A percentile compares a stretch with the other conserved stretches of the same genome.
Conservation (phyloP, 2,888 invertebrate species). For the Apomyelois bistriatella region DNA sequence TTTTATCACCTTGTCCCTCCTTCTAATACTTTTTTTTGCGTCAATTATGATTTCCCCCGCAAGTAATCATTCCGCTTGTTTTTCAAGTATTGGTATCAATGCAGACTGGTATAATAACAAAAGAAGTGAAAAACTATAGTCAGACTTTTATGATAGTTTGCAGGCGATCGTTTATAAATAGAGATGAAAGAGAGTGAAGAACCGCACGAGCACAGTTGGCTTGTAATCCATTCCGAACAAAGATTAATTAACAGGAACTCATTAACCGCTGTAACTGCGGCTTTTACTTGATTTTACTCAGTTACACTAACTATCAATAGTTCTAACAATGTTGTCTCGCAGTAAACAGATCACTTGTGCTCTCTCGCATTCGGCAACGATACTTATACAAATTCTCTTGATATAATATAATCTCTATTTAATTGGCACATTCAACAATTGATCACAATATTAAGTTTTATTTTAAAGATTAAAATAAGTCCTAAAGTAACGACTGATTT, state of each 20-base stretch:
- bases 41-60: slow-evolving; percentile 62
- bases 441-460: neutral
- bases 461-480: slow-evolving; percentile 39
- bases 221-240: neutral
- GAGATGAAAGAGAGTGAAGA: too few relatives aligned
- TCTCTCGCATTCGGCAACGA: neutral
- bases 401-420: neutral
- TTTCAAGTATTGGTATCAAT: slow-evolving; percentile 55
- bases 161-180: too few relatives aligned
- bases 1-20: slow-evolving; percentile 71
- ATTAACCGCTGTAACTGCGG: slow-evolving; percentile 6
- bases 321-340: slow-evolving; percentile 6
- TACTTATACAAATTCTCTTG: neutral
- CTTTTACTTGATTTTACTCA: slow-evolving; percentile 4
- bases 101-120: slow-evolving; percentile 28
- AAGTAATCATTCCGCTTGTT: slow-evolving; percentile 63
- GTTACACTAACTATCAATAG: slow-evolving; percentile 8
- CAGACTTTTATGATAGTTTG: too few relatives aligned
- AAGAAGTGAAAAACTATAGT: too few relatives aligned
- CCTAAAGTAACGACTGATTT: slow-evolving; percentile 46
- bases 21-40: slow-evolving; percentile 63
- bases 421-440: too few relatives aligned
- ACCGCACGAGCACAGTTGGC: neutral
- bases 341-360: neutral
- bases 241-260: slow-evolving; percentile 3